Evolutionary conservation across 2,113 vertebrate genomes (phyloP).

Genomic region (Mormyrus lacerda): DNA sequence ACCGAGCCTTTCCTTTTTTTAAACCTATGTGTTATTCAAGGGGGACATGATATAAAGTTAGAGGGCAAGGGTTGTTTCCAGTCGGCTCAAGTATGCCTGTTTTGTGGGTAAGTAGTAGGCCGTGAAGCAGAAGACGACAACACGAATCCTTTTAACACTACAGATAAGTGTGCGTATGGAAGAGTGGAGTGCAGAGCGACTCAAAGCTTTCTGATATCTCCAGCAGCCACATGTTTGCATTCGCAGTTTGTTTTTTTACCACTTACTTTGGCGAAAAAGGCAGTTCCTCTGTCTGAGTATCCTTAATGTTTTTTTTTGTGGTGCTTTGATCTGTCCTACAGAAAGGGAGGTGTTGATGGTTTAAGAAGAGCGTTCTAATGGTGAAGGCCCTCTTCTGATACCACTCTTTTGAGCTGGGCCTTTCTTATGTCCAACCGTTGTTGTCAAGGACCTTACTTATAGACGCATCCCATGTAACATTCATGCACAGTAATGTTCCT

Average conservation of each 20-base stretch:
- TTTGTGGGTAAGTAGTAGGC: constrained; percentile 31
- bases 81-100: constrained; percentile 20
- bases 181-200: constrained; percentile 35
- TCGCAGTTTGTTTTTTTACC: constrained; percentile 44
- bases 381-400: constrained; percentile 55
- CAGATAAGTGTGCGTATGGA: constrained; percentile 33
- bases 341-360: constrained; percentile 50
- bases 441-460: constrained; percentile 40
- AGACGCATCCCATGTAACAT: constrained; percentile 39
- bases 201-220: constrained; percentile 55
- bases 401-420: constrained; percentile 29
- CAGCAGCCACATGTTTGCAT: constrained; percentile 59
- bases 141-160: constrained; percentile 44
- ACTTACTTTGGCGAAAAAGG: constrained; percentile 15
- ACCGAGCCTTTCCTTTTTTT: background rate
- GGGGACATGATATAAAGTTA: constrained; percentile 11
- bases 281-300: background rate
- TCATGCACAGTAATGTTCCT: constrained; percentile 47
- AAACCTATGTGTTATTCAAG: background rate
- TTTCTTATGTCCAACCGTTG: constrained; percentile 36
- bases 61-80: constrained; percentile 30
- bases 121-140: constrained; percentile 30
- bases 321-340: constrained; percentile 63
- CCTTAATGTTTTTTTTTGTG: constrained; percentile 23
- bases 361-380: constrained; percentile 52